Evolutionary conservation across 2,888 invertebrate genomes (phyloP).

Genomic region (Julus scanicus): DNA sequence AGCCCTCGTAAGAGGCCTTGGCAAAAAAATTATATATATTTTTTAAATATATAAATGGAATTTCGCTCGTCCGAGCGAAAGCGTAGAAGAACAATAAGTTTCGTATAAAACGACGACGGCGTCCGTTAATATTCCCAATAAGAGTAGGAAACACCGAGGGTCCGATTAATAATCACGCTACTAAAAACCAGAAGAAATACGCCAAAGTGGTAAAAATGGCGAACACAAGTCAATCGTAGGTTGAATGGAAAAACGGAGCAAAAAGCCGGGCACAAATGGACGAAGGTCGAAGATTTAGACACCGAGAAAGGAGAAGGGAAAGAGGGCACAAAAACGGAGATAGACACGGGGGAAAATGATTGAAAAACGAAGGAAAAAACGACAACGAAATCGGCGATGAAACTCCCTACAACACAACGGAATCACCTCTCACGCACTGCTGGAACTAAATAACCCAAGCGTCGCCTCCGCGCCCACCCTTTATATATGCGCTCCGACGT

Average conservation of each 20-base stretch:
- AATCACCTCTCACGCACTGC: conserved; percentile 67
- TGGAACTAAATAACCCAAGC: conserved; percentile 73
- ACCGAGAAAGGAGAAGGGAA: conserved; percentile 32
- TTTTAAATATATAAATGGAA: conserved; percentile 12
- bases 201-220: conserved; percentile 43
- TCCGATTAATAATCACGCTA: conserved; percentile 25
- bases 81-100: conserved; percentile 30
- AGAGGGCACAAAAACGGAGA: conserved; percentile 55
- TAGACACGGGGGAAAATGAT: conserved; percentile 57
- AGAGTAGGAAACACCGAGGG: conserved; percentile 37
- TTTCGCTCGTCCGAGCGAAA: conserved; percentile 32
- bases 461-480: conserved; percentile 63
- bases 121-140: conserved; percentile 36
- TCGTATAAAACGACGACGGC: conserved; percentile 13
- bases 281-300: conserved; percentile 39
- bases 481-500: conserved; percentile 48
- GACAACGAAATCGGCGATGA: conserved; percentile 60
- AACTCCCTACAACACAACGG: conserved; percentile 61
- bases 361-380: conserved; percentile 59
- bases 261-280: conserved; percentile 42
- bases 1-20: conserved; percentile 56
- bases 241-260: conserved; percentile 45
- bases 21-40: conserved; percentile 55
- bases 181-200: conserved; percentile 15
- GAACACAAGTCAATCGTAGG: conserved; percentile 32